phyloP scores from a whole-genome alignment of 2,113 vertebrate genomes.

The Pangasianodon gigas region DNA sequence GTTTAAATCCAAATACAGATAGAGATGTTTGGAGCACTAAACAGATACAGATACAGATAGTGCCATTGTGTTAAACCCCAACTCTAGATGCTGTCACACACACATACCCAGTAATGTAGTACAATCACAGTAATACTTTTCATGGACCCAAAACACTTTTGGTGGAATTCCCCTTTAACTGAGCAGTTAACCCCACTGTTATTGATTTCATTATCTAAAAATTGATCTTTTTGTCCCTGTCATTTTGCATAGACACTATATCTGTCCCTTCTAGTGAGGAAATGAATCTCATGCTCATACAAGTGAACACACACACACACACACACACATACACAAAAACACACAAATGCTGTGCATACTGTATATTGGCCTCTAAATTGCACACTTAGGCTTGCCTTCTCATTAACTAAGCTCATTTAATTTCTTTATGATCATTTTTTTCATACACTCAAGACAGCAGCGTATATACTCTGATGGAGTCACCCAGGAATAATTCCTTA shows the following conservation, averaged over 20 bases:
- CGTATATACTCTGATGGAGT: background rate
- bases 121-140: background rate
- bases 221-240: background rate
- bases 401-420: background rate
- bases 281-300: background rate
- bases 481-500: background rate
- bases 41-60: background rate
- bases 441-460: background rate
- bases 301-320: no score
- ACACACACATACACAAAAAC: background rate
- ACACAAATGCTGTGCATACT: background rate
- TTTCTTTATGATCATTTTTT: background rate
- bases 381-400: background rate
- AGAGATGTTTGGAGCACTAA: background rate
- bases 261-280: background rate
- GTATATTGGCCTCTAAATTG: background rate
- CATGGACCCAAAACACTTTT: background rate
- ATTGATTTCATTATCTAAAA: background rate
- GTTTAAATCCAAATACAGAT: background rate
- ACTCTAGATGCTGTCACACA: background rate
- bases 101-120: background rate
- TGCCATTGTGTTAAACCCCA: background rate
- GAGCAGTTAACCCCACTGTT: background rate
- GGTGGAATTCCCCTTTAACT: background rate
- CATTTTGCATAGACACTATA: background rate